phyloP scores from a whole-genome alignment of 2,113 vertebrate genomes.

The Girardinichthys multiradiatus region DNA sequence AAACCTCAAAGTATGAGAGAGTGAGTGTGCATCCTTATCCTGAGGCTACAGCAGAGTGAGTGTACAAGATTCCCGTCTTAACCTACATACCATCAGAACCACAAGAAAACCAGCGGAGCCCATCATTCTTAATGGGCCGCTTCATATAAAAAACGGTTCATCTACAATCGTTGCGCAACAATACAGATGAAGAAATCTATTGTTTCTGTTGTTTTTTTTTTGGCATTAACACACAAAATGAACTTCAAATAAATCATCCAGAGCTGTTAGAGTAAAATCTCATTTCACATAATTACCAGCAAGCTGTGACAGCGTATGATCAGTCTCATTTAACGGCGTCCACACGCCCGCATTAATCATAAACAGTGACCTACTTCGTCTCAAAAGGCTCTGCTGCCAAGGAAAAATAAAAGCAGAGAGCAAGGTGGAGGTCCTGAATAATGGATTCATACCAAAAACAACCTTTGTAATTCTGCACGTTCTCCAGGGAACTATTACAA shows the following conservation, averaged over 20 bases:
- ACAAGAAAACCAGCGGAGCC: conserved; percentile 41
- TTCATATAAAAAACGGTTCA: neutral
- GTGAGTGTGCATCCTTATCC: conserved; percentile 63
- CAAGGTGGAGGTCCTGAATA: neutral
- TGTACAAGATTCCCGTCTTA: conserved; percentile 53
- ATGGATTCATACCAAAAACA: neutral
- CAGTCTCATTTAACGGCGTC: neutral
- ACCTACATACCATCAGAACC: conserved; percentile 52
- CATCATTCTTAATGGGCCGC: conserved; percentile 20
- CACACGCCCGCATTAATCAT: neutral
- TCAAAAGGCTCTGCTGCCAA: neutral
- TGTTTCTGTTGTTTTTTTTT: neutral
- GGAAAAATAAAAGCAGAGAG: neutral
- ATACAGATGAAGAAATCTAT: too few relatives aligned
- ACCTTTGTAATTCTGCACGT: neutral
- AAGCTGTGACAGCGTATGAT: neutral
- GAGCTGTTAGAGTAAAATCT: neutral
- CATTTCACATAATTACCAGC: neutral
- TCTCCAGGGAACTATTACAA: neutral
- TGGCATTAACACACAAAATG: neutral
- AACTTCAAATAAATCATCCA: neutral
- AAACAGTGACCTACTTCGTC: neutral
- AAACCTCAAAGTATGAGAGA: conserved; percentile 62
- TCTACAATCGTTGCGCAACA: neutral
- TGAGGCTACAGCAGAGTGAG: conserved; percentile 48